Percentiles rank a stretch among this genome's conserved stretches.
Conservation (phyloP, 2,888 invertebrate genomes). For the Arge pagana region DNA sequence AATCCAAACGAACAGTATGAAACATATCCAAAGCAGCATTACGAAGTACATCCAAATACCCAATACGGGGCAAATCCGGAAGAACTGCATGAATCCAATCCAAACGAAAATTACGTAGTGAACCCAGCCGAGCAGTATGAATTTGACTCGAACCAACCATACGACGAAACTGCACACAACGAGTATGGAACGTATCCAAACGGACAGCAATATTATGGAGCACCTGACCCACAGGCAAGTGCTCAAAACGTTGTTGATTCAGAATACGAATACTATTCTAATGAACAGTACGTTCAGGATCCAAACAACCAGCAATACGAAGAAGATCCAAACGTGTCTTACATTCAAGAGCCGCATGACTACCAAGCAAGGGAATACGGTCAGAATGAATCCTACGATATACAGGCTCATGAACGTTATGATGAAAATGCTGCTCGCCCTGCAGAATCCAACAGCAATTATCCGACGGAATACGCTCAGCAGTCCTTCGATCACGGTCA, state of each 20-base stretch:
- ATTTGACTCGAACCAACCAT: conserved; percentile 17
- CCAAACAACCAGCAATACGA: conserved; percentile 27
- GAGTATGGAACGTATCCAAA: too few relatives aligned
- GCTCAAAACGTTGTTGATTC: conserved; percentile 26
- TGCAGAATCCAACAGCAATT: too few relatives aligned
- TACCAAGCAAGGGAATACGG: neutral
- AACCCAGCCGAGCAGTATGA: conserved; percentile 21
- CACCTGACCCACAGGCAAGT: conserved; percentile 9
- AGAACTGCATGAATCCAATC: conserved; percentile 15
- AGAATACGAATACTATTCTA: conserved; percentile 18
- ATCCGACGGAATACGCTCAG: neutral
- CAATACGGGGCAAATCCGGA: conserved; percentile 26
- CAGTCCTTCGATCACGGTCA: conserved; percentile 19
- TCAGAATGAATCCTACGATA: conserved; percentile 8
- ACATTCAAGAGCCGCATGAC: conserved; percentile 5
- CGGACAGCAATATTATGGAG: conserved; percentile 9
- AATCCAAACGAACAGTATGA: conserved; percentile 28
- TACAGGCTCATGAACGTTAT: neutral
- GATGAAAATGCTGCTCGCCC: neutral
- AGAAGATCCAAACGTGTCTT: neutral
- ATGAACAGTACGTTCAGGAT: conserved; percentile 7
- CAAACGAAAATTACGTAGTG: conserved; percentile 16
- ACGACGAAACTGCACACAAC: too few relatives aligned
- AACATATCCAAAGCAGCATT: conserved; percentile 23
- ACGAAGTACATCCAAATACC: conserved; percentile 21